These are phyloP conservation scores for Danionella dracula DNA, from an alignment of 2,797 vertebrate species.

Conservation along the genomic window DNA sequence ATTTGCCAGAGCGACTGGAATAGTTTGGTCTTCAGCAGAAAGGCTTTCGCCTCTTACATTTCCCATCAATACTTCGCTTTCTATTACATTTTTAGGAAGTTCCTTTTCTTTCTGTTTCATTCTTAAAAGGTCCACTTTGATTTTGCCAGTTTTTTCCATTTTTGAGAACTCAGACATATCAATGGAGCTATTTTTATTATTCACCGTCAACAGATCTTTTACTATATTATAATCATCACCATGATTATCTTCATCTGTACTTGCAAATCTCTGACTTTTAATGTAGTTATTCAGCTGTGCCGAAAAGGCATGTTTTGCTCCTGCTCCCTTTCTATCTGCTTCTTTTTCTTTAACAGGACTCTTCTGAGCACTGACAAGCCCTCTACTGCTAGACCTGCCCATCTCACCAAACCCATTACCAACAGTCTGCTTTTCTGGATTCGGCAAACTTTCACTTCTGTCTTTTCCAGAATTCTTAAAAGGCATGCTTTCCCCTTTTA, in stretches of 20 bases:
- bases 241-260: conserved; percentile 41
- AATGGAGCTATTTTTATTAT: conserved; percentile 27
- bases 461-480: conserved; percentile 30
- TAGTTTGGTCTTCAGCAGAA: conserved; percentile 44
- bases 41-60: conserved; percentile 31
- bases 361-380: not conserved
- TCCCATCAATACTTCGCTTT: conserved; percentile 31
- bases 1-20: conserved; percentile 55
- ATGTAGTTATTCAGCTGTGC: conserved; percentile 72
- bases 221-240: conserved; percentile 12
- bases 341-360: conserved; percentile 41
- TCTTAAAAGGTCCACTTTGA: conserved; percentile 58
- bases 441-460: conserved; percentile 26
- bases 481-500: conserved; percentile 3
- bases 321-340: conserved; percentile 43
- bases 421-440: conserved; percentile 21
- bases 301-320: conserved; percentile 62
- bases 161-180: not conserved
- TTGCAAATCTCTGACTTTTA: conserved; percentile 63
- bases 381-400: conserved; percentile 9
- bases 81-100: conserved; percentile 49
- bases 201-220: conserved; percentile 25
- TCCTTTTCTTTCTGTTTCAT: conserved; percentile 58
- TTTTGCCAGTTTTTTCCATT: conserved; percentile 22
- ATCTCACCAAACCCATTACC: conserved; percentile 1